phyloP scores from a whole-genome alignment of 2,113 vertebrate species.

The Dendrocopos noguchii region DNA sequence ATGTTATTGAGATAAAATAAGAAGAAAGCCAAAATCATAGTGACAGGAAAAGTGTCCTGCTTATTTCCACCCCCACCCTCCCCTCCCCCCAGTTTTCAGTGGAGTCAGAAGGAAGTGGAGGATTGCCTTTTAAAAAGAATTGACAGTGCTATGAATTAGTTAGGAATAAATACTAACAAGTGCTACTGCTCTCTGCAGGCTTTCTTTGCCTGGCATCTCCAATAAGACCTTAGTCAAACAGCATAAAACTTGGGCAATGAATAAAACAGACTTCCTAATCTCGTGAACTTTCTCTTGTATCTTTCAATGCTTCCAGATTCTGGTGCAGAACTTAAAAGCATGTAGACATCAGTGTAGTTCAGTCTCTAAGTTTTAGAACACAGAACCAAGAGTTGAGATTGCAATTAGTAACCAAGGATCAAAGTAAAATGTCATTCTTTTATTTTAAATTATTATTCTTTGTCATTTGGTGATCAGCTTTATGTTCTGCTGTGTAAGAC shows the following conservation, averaged over 20 bases:
- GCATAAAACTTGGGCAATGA: not conserved
- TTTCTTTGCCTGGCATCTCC: not conserved
- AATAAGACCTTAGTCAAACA: not conserved
- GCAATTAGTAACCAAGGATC: not conserved
- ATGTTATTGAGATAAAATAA: not conserved
- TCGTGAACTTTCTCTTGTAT: not conserved
- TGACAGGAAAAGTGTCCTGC: not conserved
- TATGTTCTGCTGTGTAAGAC: not conserved
- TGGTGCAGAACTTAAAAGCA: not conserved
- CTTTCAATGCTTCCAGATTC: not conserved
- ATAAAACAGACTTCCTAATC: not conserved
- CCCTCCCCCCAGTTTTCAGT: not conserved
- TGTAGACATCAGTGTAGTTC: not conserved
- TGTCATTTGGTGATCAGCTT: not conserved
- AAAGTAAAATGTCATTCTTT: not conserved
- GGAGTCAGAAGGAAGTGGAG: not conserved
- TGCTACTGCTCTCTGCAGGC: too few species aligned
- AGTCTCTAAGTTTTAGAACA: accelerated
- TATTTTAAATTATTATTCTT: not conserved
- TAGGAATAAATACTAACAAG: not conserved
- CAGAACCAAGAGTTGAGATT: not conserved
- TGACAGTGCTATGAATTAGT: not conserved
- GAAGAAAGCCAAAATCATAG: not conserved
- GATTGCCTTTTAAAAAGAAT: not conserved
- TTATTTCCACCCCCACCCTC: too few species aligned